Evolutionary conservation across 2,797 vertebrate genomes (phyloP).

Genomic region (Pangasius krempfi): DNA sequence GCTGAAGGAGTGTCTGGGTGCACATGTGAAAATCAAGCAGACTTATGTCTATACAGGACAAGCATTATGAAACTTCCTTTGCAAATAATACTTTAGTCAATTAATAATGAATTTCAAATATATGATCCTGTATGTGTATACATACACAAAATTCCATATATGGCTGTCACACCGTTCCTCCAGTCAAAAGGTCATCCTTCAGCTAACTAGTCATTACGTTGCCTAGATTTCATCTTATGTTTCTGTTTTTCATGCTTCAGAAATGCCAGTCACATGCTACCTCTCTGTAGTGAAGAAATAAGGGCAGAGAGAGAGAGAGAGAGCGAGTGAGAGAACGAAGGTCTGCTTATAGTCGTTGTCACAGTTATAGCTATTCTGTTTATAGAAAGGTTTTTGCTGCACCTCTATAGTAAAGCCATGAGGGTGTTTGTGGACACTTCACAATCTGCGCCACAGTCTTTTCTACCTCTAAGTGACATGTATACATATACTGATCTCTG

Average conservation of each 20-base stretch:
- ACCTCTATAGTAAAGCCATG: not conserved
- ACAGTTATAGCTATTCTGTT: slow-evolving; percentile 7
- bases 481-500: not conserved
- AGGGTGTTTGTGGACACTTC: not conserved
- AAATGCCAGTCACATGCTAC: not conserved
- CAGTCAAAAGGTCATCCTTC: not conserved
- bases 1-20: not conserved
- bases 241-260: not conserved
- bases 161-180: not conserved
- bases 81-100: not conserved
- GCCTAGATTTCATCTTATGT: not conserved
- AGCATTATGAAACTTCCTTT: not conserved
- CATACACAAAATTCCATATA: not conserved
- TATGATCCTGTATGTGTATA: not conserved
- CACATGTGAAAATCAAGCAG: not conserved
- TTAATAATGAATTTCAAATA: not conserved
- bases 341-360: not conserved
- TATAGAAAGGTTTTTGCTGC: slow-evolving; percentile 5
- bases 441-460: not conserved
- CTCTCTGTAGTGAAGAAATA: not conserved
- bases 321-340: not conserved
- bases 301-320: not conserved
- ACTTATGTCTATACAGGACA: not conserved
- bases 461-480: not conserved
- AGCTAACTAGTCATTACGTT: not conserved